phyloP scores from a whole-genome alignment of 2,888 invertebrate species.

The Amblyteles armatorius region DNA sequence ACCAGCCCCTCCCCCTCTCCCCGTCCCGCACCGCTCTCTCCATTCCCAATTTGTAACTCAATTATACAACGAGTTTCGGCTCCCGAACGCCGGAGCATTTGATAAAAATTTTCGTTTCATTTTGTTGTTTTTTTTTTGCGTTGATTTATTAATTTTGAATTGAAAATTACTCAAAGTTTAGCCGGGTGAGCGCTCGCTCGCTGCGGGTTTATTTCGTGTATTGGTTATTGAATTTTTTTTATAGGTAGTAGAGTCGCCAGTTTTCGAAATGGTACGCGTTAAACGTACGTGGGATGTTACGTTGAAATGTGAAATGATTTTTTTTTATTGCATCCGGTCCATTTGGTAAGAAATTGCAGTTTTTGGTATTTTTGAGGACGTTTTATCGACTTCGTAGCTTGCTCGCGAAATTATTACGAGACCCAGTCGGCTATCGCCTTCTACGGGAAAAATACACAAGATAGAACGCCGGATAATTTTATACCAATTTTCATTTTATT shows the following conservation, averaged over 20 bases:
- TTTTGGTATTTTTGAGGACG: too few relatives aligned
- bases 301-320: too few relatives aligned
- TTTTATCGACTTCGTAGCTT: too few relatives aligned
- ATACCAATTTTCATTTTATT: neutral
- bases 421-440: neutral
- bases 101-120: neutral
- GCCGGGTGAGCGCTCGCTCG: neutral
- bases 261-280: too few relatives aligned
- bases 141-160: neutral
- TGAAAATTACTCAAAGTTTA: neutral
- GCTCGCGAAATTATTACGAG: too few relatives aligned
- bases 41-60: slow-evolving; percentile 58
- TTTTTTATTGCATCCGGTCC: neutral
- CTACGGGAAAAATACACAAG: neutral
- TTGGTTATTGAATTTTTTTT: neutral
- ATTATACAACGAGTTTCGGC: slow-evolving; percentile 47
- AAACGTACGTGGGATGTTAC: too few relatives aligned
- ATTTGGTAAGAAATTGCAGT: neutral
- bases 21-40: slow-evolving; percentile 18
- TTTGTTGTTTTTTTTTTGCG: neutral
- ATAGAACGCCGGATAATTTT: neutral
- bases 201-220: neutral
- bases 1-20: neutral
- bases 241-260: too few relatives aligned
- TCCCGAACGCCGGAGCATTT: neutral